These are phyloP conservation scores for Philereme vetulata DNA, from an alignment of 2,888 invertebrate genomes.

Conservation along the genomic window DNA sequence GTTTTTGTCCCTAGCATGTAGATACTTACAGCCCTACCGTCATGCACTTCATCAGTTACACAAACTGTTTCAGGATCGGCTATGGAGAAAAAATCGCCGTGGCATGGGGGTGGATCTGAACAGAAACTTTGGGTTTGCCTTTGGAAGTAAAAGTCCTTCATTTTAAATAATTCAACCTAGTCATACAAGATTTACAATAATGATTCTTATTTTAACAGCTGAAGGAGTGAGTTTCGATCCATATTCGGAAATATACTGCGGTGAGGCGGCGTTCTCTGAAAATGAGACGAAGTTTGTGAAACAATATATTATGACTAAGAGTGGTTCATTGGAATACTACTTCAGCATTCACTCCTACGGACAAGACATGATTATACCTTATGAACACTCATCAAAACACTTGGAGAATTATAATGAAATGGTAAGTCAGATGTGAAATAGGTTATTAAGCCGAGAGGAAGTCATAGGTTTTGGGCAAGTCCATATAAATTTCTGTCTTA, in stretches of 20 bases:
- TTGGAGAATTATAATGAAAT: constrained; percentile 67
- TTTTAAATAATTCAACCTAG: not conserved
- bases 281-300: constrained; percentile 69
- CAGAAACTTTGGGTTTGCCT: constrained; percentile 84
- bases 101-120: constrained; percentile 85
- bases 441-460: not conserved
- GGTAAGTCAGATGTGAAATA: constrained; percentile 43
- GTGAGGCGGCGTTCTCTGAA: constrained; percentile 79
- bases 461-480: too few relatives aligned
- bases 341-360: constrained; percentile 87
- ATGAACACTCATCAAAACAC: constrained; percentile 63
- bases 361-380: constrained; percentile 84
- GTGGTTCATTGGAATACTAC: constrained; percentile 73
- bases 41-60: too few relatives aligned
- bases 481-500: too few relatives aligned
- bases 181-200: too few relatives aligned
- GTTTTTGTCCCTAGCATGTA: too few relatives aligned
- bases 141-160: constrained; percentile 61
- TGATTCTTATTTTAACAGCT: constrained; percentile 39
- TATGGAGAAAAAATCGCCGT: constrained; percentile 86
- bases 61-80: constrained; percentile 67
- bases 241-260: constrained; percentile 62
- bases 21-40: too few relatives aligned
- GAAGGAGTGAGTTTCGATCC: constrained; percentile 46
- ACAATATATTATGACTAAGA: constrained; percentile 57